These are phyloP conservation scores for Calidris pygmaea DNA, from an alignment of 2,113 vertebrate species.

Conservation along the genomic window DNA sequence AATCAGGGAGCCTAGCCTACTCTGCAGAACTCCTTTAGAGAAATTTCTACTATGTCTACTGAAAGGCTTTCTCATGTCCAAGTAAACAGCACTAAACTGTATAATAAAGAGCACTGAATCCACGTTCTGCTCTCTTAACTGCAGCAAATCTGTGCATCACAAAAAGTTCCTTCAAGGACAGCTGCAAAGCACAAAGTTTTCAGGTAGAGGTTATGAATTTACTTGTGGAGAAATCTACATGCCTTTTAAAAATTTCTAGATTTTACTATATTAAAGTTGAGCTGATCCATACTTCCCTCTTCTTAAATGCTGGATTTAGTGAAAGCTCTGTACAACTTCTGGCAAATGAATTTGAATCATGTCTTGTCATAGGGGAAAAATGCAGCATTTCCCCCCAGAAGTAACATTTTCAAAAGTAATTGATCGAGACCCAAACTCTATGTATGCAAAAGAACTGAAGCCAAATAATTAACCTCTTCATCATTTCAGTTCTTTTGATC, in stretches of 20 bases:
- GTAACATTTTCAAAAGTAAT: neutral
- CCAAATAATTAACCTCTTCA: neutral
- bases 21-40: neutral
- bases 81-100: neutral
- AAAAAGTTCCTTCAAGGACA: neutral
- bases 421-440: neutral
- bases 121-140: neutral
- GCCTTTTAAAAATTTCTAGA: neutral
- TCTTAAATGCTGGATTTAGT: neutral
- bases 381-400: neutral
- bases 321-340: neutral
- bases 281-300: neutral
- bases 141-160: neutral
- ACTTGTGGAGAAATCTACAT: neutral
- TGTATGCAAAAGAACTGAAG: neutral
- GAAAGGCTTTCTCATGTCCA: neutral
- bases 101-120: neutral
- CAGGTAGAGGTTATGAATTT: neutral
- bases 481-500: neutral
- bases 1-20: neutral
- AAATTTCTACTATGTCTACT: neutral
- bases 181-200: neutral
- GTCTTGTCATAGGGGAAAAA: neutral
- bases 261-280: neutral
- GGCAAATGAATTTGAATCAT: neutral